A percentile compares a stretch with the other conserved stretches of the same genome.
phyloP scores from a whole-genome alignment of 2,888 invertebrate species.

The Chrysodeixis includens region DNA sequence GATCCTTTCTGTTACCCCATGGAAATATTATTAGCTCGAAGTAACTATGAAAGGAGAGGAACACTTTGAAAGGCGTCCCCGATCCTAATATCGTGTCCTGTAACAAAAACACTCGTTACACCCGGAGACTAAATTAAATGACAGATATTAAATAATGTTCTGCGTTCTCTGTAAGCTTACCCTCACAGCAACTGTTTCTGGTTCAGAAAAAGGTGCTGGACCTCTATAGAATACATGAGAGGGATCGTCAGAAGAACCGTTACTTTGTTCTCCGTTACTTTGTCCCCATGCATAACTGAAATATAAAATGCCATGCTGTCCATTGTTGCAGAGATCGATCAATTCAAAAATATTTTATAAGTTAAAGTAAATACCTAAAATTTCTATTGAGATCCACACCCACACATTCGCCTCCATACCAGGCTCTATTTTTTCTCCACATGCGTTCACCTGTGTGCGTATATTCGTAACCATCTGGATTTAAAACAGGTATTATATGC shows the following conservation, averaged over 20 bases:
- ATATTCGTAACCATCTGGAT: conserved; percentile 97
- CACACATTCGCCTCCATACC: conserved; percentile 90
- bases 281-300: conserved; percentile 93
- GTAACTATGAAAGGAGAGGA: conserved; percentile 84
- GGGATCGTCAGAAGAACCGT: conserved; percentile 95
- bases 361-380: conserved; percentile 89
- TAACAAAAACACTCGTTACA: conserved; percentile 11
- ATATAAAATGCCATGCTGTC: conserved; percentile 9
- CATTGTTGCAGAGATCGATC: not conserved
- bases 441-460: conserved; percentile 94
- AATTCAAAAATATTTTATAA: not conserved
- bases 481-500: conserved; percentile 93
- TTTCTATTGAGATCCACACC: conserved; percentile 96
- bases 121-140: not conserved
- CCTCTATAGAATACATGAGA: conserved; percentile 95
- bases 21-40: conserved; percentile 84
- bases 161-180: conserved; percentile 59
- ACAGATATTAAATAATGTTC: not conserved
- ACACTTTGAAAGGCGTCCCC: conserved; percentile 77
- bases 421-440: conserved; percentile 94
- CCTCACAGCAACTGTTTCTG: conserved; percentile 92
- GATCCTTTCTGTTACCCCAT: conserved; percentile 80
- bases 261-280: conserved; percentile 88
- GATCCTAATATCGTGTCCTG: conserved; percentile 82
- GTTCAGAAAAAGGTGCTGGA: conserved; percentile 94